Evolutionary conservation across 2,113 vertebrate species (phyloP).

Genomic region (Brevimyrus niger): DNA sequence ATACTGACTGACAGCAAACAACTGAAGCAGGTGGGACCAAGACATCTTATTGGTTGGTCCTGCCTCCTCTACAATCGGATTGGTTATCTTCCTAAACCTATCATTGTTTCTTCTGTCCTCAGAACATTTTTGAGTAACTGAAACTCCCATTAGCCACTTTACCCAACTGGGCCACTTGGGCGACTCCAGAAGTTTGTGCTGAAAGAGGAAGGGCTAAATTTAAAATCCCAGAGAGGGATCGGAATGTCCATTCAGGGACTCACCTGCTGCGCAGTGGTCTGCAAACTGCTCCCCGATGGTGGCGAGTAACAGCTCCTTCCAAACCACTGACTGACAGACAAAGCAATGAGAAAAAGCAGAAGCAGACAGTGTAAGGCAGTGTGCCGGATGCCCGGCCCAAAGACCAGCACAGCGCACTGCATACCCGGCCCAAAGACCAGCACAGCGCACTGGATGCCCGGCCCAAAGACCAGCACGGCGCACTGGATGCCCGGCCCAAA

Average conservation of each 20-base stretch:
- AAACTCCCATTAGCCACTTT: background rate
- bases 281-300: conserved; percentile 93
- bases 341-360: background rate
- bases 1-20: too few relatives aligned
- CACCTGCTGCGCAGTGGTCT: conserved; percentile 80
- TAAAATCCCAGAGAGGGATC: background rate
- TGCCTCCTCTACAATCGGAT: too few relatives aligned
- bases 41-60: too few relatives aligned
- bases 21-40: too few relatives aligned
- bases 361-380: background rate
- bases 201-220: background rate
- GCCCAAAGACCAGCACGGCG: too few relatives aligned
- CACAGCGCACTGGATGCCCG: too few relatives aligned
- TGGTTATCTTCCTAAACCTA: too few relatives aligned
- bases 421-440: too few relatives aligned
- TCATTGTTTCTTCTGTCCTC: too few relatives aligned
- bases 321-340: conserved; percentile 70
- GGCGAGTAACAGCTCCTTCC: conserved; percentile 92
- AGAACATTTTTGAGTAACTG: too few relatives aligned
- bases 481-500: too few relatives aligned
- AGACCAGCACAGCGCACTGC: too few relatives aligned
- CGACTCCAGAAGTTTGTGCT: background rate
- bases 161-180: background rate
- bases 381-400: background rate
- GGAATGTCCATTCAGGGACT: conserved; percentile 11